Conservation (phyloP, 1,140 invertebrate genomes). For the Coenobita brevimanus region DNA sequence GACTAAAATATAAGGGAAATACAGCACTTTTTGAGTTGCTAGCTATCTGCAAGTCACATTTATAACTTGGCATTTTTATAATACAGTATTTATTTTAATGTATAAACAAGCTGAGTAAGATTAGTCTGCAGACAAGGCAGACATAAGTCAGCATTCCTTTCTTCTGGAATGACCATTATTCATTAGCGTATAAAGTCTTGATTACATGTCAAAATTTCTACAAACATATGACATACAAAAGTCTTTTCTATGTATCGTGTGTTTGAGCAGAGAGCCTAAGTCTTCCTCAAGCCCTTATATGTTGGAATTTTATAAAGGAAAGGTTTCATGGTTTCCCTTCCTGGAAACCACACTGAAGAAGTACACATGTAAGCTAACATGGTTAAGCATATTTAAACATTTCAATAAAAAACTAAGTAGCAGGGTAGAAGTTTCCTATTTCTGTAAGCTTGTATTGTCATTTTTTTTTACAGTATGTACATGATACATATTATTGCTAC, state of each 20-base stretch:
- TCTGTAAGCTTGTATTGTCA: slow-evolving; percentile 60
- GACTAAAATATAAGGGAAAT: slow-evolving; percentile 52
- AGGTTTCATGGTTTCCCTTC: slow-evolving; percentile 43
- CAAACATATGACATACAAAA: slow-evolving; percentile 49
- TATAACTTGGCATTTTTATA: slow-evolving; percentile 56
- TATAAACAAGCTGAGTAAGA: slow-evolving; percentile 2
- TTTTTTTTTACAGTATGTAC: slow-evolving; percentile 62
- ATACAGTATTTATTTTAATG: slow-evolving; percentile 43
- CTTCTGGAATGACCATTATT: slow-evolving; percentile 43
- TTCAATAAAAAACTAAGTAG: slow-evolving; percentile 62
- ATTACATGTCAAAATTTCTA: slow-evolving; percentile 51
- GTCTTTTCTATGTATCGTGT: slow-evolving; percentile 55
- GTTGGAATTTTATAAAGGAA: slow-evolving; percentile 41
- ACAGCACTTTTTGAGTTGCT: slow-evolving; percentile 31
- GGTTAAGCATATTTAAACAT: slow-evolving; percentile 61
- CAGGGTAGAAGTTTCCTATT: slow-evolving; percentile 57
- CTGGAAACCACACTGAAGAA: slow-evolving; percentile 17
- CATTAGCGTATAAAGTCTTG: slow-evolving; percentile 48
- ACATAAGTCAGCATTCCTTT: slow-evolving; percentile 36
- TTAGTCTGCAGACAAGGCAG: slow-evolving; percentile 16
- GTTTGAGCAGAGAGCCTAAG: slow-evolving; percentile 61
- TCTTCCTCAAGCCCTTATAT: slow-evolving; percentile 50
- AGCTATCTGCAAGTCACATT: slow-evolving; percentile 41
- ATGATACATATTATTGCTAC: slow-evolving; percentile 62
- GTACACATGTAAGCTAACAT: slow-evolving; percentile 43